phyloP scores from a whole-genome alignment of 1,140 invertebrate species.

The Idris sp. region DNA sequence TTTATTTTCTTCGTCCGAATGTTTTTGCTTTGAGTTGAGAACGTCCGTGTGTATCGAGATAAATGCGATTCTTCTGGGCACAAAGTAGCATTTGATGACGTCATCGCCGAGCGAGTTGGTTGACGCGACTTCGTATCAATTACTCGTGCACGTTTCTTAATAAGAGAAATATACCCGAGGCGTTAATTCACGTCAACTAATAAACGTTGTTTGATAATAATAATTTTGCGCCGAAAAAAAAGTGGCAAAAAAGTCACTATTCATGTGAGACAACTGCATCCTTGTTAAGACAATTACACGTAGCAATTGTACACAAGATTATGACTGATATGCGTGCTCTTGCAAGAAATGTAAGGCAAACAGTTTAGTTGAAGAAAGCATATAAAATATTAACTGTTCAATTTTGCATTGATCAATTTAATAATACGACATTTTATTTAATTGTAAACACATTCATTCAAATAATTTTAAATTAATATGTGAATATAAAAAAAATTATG shows the following conservation, averaged over 20 bases:
- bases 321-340: slow-evolving; percentile 13
- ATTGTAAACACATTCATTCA: too few species aligned
- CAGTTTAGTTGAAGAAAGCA: too few species aligned
- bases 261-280: slow-evolving; percentile 39
- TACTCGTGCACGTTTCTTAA: slow-evolving; percentile 33
- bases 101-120: slow-evolving; percentile 30
- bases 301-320: slow-evolving; percentile 30
- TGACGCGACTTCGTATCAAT: slow-evolving; percentile 33
- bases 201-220: slow-evolving; percentile 26
- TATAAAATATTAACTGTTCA: too few species aligned
- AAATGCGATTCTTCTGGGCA: slow-evolving; percentile 35
- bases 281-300: slow-evolving; percentile 51
- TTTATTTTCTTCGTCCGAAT: slow-evolving; percentile 18
- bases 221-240: slow-evolving; percentile 23
- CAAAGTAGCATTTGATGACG: slow-evolving; percentile 39
- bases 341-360: slow-evolving; percentile 13
- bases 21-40: slow-evolving; percentile 26
- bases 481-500: too few species aligned
- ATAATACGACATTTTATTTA: too few species aligned
- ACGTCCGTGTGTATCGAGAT: slow-evolving; percentile 22
- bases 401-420: too few species aligned
- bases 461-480: too few species aligned
- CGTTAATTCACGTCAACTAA: slow-evolving; percentile 30
- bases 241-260: background rate
- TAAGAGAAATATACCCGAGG: slow-evolving; percentile 25